A percentile compares a stretch with the other conserved stretches of the same genome.
Evolutionary conservation across 2,113 vertebrate genomes (phyloP).

Genomic region (Entomyzon cyanotis): DNA sequence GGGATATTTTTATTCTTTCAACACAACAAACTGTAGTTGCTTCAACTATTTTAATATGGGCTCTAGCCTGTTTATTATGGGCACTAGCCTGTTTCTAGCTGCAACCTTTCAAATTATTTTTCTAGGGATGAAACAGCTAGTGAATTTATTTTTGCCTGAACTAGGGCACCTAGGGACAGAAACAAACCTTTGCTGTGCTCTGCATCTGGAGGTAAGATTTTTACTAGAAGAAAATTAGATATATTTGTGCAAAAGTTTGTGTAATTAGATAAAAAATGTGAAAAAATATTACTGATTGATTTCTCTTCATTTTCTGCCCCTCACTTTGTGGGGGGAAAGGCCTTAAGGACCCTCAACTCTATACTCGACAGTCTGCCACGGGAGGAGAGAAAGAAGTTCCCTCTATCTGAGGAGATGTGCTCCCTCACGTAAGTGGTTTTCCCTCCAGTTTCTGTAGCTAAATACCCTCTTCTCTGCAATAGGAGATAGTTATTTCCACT

Average conservation of each 20-base stretch:
- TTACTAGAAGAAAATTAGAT: too few relatives aligned
- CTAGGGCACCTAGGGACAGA: constrained; percentile 78
- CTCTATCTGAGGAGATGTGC: constrained; percentile 63
- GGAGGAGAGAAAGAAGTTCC: constrained; percentile 75
- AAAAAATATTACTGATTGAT: background rate
- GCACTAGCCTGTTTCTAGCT: background rate
- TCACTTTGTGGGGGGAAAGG: constrained; percentile 62
- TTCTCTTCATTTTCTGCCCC: background rate
- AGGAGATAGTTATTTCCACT: background rate
- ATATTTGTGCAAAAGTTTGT: fast-evolving
- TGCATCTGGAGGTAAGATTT: constrained; percentile 83
- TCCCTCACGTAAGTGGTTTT: constrained; percentile 73
- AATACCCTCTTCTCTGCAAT: background rate
- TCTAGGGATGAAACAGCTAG: constrained; percentile 75
- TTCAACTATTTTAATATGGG: background rate
- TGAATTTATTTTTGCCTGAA: constrained; percentile 79
- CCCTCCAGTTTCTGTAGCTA: background rate
- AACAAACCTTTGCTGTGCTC: constrained; percentile 19
- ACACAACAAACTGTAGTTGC: background rate
- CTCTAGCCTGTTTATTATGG: background rate
- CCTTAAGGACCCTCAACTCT: constrained; percentile 84
- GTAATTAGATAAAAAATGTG: background rate
- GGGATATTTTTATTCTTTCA: background rate
- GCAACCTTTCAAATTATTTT: background rate
- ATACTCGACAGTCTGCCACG: constrained; percentile 74